Evolutionary conservation across 2,888 invertebrate species (phyloP).

Genomic region (Mythimna ferrago): DNA sequence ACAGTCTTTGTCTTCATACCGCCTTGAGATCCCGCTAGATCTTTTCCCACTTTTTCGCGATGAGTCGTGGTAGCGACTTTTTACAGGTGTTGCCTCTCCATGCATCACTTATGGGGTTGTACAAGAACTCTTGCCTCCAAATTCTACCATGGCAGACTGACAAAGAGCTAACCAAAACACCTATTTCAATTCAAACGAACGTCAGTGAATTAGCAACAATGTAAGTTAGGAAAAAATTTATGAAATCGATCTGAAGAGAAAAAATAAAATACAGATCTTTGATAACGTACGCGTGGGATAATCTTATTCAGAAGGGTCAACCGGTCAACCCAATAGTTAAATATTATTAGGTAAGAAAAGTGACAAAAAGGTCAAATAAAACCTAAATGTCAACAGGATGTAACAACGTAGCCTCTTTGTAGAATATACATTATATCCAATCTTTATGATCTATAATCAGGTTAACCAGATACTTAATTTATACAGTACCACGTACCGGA

Average conservation of each 20-base stretch:
- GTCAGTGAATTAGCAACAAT: not conserved
- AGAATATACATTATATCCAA: not conserved
- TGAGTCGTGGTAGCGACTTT: no score
- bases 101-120: no score
- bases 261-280: not conserved
- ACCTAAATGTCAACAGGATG: not conserved
- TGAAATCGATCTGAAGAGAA: not conserved
- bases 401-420: not conserved
- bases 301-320: conserved; percentile 34
- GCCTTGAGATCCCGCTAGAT: no score
- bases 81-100: no score
- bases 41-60: no score
- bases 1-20: no score
- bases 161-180: no score
- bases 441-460: not conserved
- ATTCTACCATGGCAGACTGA: no score
- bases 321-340: conserved; percentile 19
- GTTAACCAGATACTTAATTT: not conserved
- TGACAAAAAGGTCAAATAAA: conserved; percentile 19
- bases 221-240: not conserved
- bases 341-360: conserved; percentile 15
- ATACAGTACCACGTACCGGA: no score
- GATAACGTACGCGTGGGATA: conserved; percentile 16
- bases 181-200: no score
- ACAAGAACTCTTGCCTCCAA: no score